Conservation (phyloP, 2,888 invertebrate species). For the Catocala fraxini region DNA sequence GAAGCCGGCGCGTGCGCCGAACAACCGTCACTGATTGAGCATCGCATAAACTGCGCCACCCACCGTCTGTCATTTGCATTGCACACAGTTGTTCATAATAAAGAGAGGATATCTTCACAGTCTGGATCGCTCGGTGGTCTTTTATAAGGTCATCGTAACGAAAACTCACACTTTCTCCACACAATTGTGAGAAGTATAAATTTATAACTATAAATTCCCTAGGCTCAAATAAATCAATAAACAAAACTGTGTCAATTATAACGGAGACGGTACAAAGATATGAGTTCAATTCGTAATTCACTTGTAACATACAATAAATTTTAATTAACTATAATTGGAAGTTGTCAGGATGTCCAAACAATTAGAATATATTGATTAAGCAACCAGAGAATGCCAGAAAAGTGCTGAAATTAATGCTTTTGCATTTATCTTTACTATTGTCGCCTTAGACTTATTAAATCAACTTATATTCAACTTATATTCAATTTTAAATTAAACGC, state of each 20-base stretch:
- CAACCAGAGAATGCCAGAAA: too few relatives aligned
- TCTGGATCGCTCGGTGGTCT: constrained; percentile 47
- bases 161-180: constrained; percentile 45
- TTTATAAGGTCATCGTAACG: constrained; percentile 42
- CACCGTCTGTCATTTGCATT: constrained; percentile 73
- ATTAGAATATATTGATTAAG: too few relatives aligned
- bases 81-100: constrained; percentile 58
- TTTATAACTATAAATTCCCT: constrained; percentile 54
- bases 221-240: constrained; percentile 72
- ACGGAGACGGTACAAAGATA: constrained; percentile 61
- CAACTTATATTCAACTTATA: background rate
- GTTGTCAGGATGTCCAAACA: constrained; percentile 49
- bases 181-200: constrained; percentile 27
- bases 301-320: constrained; percentile 74
- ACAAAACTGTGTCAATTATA: constrained; percentile 70
- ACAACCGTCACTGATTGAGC: constrained; percentile 79
- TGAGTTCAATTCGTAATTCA: constrained; percentile 65
- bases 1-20: constrained; percentile 76
- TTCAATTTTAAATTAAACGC: constrained; percentile 31
- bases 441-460: too few relatives aligned
- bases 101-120: constrained; percentile 52
- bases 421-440: too few relatives aligned
- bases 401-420: too few relatives aligned
- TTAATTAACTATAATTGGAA: constrained; percentile 72
- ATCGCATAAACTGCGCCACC: constrained; percentile 77